A percentile compares a stretch with the other conserved stretches of the same genome.
Evolutionary conservation across 1,140 invertebrate species (phyloP).

Genomic region (Reticulitermes speratus): DNA sequence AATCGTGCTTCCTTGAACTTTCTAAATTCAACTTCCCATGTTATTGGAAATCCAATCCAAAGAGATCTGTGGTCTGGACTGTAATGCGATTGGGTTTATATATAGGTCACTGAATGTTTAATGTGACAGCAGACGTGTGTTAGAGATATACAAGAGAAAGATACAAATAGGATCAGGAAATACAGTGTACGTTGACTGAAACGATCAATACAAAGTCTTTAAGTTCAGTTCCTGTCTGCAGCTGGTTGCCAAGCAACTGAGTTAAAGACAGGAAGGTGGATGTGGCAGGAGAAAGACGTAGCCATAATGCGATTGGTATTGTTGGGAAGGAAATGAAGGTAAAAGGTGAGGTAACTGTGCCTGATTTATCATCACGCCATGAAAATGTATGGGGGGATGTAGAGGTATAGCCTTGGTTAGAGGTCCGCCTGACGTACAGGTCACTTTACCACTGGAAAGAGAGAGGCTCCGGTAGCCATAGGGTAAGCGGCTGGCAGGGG

Average conservation of each 20-base stretch:
- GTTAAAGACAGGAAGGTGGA: conserved; percentile 36
- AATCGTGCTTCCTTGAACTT: not conserved
- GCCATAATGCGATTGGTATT: too few relatives aligned
- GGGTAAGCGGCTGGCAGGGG: too few relatives aligned
- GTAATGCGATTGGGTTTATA: not conserved
- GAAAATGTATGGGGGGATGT: too few relatives aligned
- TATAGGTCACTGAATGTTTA: not conserved
- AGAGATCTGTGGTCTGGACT: not conserved
- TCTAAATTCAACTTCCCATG: not conserved
- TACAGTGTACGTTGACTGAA: not conserved
- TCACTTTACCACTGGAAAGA: too few relatives aligned
- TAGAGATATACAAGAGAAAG: not conserved
- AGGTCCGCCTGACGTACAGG: too few relatives aligned
- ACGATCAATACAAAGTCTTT: conserved; percentile 29
- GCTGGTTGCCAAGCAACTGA: conserved; percentile 37
- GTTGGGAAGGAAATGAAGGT: too few relatives aligned
- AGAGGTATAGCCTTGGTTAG: too few relatives aligned
- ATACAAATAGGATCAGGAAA: not conserved
- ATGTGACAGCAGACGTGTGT: not conserved
- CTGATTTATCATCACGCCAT: too few relatives aligned
- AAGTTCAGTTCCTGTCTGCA: conserved; percentile 2
- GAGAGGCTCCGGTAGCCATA: too few relatives aligned
- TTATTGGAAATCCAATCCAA: not conserved
- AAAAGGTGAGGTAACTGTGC: too few relatives aligned
- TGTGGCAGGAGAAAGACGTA: not conserved